A percentile compares a stretch with the other conserved stretches of the same genome.
Conservation (phyloP, 1,140 invertebrate genomes). For the Asbolus verrucosus region DNA sequence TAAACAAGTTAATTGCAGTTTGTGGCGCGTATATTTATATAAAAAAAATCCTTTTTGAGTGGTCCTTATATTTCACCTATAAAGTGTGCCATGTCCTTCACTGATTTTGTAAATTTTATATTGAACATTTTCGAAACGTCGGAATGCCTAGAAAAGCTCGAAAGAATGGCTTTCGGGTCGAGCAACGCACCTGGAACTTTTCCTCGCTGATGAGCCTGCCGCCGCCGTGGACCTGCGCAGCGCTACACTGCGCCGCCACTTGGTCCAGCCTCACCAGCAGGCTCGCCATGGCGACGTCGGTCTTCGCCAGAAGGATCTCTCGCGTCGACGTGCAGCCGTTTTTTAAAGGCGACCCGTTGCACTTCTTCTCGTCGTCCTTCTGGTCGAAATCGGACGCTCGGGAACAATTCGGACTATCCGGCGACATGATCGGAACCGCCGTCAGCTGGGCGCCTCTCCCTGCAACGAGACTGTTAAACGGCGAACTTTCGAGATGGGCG, state of each 20-base stretch:
- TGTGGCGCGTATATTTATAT: too few species aligned
- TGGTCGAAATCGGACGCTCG: background rate
- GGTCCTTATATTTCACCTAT: too few species aligned
- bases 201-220: slow-evolving; percentile 78
- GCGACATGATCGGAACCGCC: slow-evolving; percentile 54
- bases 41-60: too few species aligned
- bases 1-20: too few species aligned
- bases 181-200: slow-evolving; percentile 77
- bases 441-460: slow-evolving; percentile 54
- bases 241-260: slow-evolving; percentile 75
- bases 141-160: too few species aligned
- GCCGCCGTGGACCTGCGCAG: slow-evolving; percentile 76
- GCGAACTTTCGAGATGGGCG: too few species aligned
- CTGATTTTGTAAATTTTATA: too few species aligned
- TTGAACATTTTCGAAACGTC: too few species aligned
- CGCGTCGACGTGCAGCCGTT: slow-evolving; percentile 60
- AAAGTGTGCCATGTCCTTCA: too few species aligned
- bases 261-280: slow-evolving; percentile 75
- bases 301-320: slow-evolving; percentile 74
- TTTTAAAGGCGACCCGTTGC: slow-evolving; percentile 26
- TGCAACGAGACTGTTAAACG: slow-evolving; percentile 38
- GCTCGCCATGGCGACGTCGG: slow-evolving; percentile 75
- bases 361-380: background rate
- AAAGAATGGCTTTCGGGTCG: too few species aligned
- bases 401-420: slow-evolving; percentile 27